Evolutionary conservation across 2,113 vertebrate genomes (phyloP).

Genomic region (Tachysurus vachellii): DNA sequence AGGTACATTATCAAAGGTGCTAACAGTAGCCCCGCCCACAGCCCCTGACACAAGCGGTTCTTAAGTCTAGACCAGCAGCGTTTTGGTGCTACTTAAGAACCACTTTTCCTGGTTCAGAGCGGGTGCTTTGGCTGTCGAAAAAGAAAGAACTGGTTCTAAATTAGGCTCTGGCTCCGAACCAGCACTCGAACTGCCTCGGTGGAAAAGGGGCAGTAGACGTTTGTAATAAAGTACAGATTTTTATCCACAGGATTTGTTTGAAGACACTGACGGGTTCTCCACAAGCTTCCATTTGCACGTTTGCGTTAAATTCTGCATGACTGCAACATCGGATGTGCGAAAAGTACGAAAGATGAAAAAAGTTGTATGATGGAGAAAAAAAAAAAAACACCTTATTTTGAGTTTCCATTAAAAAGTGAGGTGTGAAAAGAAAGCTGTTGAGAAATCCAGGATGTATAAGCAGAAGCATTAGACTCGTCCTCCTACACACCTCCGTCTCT

Average conservation of each 20-base stretch:
- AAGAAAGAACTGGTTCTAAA: too few species aligned
- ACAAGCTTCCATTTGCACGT: background rate
- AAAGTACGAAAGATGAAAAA: background rate
- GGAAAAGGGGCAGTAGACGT: too few species aligned
- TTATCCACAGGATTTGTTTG: background rate
- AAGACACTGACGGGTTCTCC: background rate
- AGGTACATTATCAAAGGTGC: too few species aligned
- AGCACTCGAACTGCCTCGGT: too few species aligned
- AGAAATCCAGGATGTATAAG: background rate
- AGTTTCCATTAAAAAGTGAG: background rate
- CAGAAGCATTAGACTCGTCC: constrained; percentile 6
- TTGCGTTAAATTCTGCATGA: background rate
- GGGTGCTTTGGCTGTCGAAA: too few species aligned
- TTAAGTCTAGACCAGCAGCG: too few species aligned
- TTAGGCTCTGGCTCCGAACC: too few species aligned
- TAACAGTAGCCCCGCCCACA: too few species aligned
- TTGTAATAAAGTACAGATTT: background rate
- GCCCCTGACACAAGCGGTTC: too few species aligned
- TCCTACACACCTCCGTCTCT: background rate
- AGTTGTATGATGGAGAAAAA: background rate
- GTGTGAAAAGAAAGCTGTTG: background rate
- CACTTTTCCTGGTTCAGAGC: too few species aligned
- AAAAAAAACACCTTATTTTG: background rate
- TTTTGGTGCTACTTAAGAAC: too few species aligned
- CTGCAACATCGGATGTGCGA: background rate